phyloP scores from a whole-genome alignment of 2,888 invertebrate species.

The Ophion ellenae region DNA sequence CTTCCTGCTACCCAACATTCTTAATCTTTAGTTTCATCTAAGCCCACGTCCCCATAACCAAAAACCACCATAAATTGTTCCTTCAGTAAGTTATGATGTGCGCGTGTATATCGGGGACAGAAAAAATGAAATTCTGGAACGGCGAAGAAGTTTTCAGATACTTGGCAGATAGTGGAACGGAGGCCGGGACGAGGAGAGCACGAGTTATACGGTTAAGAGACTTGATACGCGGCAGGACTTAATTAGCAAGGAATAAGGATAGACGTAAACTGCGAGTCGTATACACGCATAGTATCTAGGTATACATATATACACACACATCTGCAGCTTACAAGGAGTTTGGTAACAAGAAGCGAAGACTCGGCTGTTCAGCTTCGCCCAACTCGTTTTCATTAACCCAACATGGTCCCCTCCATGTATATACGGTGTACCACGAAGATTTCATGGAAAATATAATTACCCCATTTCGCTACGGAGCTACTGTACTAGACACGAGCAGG shows the following conservation, averaged over 20 bases:
- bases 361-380: constrained; percentile 31
- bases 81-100: not conserved
- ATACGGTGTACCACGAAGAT: constrained; percentile 21
- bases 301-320: not conserved
- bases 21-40: not conserved
- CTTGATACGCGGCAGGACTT: constrained; percentile 51
- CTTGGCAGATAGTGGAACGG: not conserved
- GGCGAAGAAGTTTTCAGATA: constrained; percentile 23
- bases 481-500: not conserved
- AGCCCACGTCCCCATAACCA: not conserved
- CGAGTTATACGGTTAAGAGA: constrained; percentile 42
- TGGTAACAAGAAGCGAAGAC: constrained; percentile 63
- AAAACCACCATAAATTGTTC: constrained; percentile 27
- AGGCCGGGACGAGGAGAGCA: not conserved
- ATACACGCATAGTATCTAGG: not conserved
- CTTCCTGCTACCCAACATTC: too few relatives aligned
- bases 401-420: constrained; percentile 25
- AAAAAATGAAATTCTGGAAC: not conserved
- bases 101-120: not conserved
- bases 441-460: constrained; percentile 41
- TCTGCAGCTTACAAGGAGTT: constrained; percentile 52
- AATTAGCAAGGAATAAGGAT: constrained; percentile 63
- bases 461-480: not conserved
- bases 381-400: constrained; percentile 61
- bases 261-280: constrained; percentile 57